phyloP scores from a whole-genome alignment of 2,113 vertebrate genomes.

The Dicentrarchus labrax region DNA sequence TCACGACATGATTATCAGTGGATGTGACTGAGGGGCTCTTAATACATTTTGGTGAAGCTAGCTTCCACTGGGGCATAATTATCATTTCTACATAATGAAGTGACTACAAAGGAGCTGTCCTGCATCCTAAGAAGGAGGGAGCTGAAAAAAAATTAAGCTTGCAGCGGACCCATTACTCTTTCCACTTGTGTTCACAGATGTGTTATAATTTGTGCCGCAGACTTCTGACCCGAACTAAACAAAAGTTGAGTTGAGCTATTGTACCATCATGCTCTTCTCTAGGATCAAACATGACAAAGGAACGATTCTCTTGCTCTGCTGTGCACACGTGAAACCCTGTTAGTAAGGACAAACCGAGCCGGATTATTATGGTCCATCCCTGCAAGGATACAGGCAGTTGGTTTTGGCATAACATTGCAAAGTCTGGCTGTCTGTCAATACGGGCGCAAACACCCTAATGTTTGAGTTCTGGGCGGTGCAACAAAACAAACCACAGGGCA shows the following conservation, averaged over 20 bases:
- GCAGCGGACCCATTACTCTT: constrained; percentile 50
- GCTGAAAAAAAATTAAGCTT: constrained; percentile 32
- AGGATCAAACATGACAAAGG: constrained; percentile 43
- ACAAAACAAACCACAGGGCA: constrained; percentile 70
- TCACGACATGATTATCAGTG: constrained; percentile 66
- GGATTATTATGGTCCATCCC: constrained; percentile 38
- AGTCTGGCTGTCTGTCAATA: constrained; percentile 65
- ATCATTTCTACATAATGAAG: constrained; percentile 80
- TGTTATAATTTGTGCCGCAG: constrained; percentile 10
- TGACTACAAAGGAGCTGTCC: constrained; percentile 72
- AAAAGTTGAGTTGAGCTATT: constrained; percentile 15
- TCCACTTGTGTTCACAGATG: constrained; percentile 17
- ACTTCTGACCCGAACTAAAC: constrained; percentile 25
- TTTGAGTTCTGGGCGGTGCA: constrained; percentile 74
- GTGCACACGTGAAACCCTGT: neutral
- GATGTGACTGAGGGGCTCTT: constrained; percentile 68
- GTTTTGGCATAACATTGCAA: constrained; percentile 62
- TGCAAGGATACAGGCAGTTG: constrained; percentile 61
- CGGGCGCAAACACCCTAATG: constrained; percentile 66
- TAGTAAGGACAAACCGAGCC: constrained; percentile 52
- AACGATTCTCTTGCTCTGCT: constrained; percentile 1
- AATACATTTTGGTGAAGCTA: constrained; percentile 61
- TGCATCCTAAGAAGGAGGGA: constrained; percentile 69
- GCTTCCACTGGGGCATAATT: constrained; percentile 75
- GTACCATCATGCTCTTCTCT: neutral